Conservation (phyloP, 2,113 vertebrate species). For the Pseudorasbora parva region DNA sequence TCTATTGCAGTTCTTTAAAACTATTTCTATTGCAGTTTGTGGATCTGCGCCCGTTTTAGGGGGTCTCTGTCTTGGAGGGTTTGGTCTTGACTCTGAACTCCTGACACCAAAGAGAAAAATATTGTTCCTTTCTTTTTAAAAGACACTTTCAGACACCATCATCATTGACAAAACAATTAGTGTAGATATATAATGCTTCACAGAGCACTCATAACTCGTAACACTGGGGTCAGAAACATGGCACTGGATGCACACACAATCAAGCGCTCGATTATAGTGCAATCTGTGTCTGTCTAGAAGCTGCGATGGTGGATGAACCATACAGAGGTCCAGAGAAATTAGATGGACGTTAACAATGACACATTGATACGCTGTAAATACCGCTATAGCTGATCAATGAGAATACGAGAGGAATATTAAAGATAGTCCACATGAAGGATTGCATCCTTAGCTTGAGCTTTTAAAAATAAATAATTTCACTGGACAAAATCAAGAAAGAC, state of each 20-base stretch:
- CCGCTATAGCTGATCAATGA: conserved; percentile 31
- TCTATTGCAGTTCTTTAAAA: not conserved
- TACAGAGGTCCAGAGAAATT: conserved; percentile 16
- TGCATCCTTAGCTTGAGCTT: not conserved
- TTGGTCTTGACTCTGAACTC: not conserved
- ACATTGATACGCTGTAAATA: conserved; percentile 46
- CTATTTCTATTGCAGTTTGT: not conserved
- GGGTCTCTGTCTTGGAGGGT: not conserved
- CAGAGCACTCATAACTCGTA: conserved; percentile 38
- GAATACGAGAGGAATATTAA: conserved; percentile 34
- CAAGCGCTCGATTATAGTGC: conserved; percentile 37
- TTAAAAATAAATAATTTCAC: not conserved
- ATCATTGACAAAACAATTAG: conserved; percentile 37
- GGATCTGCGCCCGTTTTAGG: not conserved
- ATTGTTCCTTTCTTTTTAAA: not conserved
- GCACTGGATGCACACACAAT: conserved; percentile 21
- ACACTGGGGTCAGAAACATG: conserved; percentile 36
- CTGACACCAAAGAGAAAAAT: not conserved
- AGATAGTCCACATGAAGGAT: not conserved
- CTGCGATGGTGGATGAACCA: conserved; percentile 49
- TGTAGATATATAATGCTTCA: not conserved
- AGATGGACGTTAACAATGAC: conserved; percentile 37
- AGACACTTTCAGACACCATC: not conserved
- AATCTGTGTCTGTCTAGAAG: conserved; percentile 31
- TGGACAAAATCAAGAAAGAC: not conserved